A percentile compares a stretch with the other conserved stretches of the same genome.
Evolutionary conservation across 2,797 vertebrate species (phyloP).

Genomic region (Telmatherina bonti): DNA sequence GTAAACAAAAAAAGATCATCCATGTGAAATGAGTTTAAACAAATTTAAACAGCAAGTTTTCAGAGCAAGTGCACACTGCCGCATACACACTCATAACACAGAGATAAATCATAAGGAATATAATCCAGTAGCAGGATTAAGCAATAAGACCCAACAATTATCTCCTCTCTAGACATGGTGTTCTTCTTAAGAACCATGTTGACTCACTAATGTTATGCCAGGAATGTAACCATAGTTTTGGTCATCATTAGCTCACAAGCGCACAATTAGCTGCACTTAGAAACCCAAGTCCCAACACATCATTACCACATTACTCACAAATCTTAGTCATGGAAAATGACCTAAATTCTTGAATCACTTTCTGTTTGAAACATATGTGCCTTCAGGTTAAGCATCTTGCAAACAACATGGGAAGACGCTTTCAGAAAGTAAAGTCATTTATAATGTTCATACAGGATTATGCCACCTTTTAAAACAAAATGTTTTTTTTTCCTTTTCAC

Average conservation of each 20-base stretch:
- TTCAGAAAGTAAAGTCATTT: background rate
- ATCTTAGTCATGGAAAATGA: conserved; percentile 67
- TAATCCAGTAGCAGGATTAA: conserved; percentile 60
- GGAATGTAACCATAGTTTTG: conserved; percentile 48
- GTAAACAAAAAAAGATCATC: background rate
- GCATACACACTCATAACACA: conserved; percentile 27
- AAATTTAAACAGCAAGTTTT: background rate
- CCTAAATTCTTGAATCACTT: conserved; percentile 41
- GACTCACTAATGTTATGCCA: conserved; percentile 56
- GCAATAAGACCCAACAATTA: conserved; percentile 67
- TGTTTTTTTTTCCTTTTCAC: too few relatives aligned
- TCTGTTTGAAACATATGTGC: conserved; percentile 20
- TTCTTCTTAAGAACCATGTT: conserved; percentile 43
- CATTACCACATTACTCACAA: conserved; percentile 52
- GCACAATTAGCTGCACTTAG: conserved; percentile 9
- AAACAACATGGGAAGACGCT: conserved; percentile 5
- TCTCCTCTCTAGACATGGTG: conserved; percentile 39
- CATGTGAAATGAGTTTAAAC: background rate
- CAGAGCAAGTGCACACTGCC: background rate
- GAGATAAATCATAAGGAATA: conserved; percentile 50
- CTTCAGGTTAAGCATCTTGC: conserved; percentile 28
- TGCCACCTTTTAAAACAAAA: background rate
- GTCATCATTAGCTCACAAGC: conserved; percentile 47
- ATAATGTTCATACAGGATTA: background rate
- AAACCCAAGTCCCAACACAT: conserved; percentile 52